These are phyloP conservation scores for Turnix velox DNA, from an alignment of 2,113 vertebrate genomes.

Conservation along the genomic window DNA sequence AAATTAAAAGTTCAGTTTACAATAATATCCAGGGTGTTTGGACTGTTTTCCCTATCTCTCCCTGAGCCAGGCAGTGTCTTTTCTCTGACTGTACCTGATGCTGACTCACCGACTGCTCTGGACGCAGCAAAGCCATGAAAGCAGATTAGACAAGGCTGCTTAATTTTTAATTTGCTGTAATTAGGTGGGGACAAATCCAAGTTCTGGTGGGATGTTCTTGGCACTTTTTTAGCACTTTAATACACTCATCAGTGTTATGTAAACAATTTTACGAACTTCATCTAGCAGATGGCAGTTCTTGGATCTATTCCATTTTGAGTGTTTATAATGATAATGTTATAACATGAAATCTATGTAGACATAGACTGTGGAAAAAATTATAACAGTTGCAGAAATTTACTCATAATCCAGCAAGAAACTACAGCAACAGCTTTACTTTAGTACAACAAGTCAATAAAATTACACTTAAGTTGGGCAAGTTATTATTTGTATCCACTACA, in stretches of 20 bases:
- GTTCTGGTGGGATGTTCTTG: not conserved
- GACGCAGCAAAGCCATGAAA: not conserved
- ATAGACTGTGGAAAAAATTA: not conserved
- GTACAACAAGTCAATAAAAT: not conserved
- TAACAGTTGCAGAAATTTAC: not conserved
- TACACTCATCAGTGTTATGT: not conserved
- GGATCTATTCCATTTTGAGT: not conserved
- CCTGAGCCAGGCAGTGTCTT: not conserved
- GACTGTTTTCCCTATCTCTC: not conserved
- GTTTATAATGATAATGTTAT: not conserved
- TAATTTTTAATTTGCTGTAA: conserved; percentile 26
- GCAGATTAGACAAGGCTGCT: not conserved
- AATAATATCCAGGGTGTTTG: not conserved
- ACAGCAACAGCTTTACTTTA: not conserved
- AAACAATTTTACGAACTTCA: not conserved
- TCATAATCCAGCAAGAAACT: not conserved
- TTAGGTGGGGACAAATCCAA: not conserved
- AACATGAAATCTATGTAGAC: not conserved
- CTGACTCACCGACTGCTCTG: conserved; percentile 12
- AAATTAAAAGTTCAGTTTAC: not conserved
- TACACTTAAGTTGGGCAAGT: rapidly evolving
- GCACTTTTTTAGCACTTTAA: not conserved
- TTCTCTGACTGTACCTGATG: conserved; percentile 28
- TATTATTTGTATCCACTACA: not conserved
- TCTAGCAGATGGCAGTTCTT: not conserved